Evolutionary conservation across 2,888 invertebrate species (phyloP), one percentile per base, ranked within the genome.

Genomic region (Drosophila borborema): DNA sequence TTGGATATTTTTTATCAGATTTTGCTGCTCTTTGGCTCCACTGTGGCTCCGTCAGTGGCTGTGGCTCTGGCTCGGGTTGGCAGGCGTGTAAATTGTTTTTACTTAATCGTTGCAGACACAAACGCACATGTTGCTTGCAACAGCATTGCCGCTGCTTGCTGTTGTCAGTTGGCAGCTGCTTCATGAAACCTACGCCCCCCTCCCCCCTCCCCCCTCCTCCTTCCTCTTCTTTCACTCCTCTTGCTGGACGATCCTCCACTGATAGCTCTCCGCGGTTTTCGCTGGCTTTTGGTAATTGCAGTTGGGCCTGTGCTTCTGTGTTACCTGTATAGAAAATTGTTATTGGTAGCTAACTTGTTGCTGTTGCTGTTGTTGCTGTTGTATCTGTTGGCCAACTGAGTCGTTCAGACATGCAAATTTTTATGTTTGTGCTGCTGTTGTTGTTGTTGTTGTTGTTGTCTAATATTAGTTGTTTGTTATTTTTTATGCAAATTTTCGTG

Each of bases 1-100:
- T 49, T 3, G 3, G 16, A 18, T 34, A 18, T 34, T 14, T 36
- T 36, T 20, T 6, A 0, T 18, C 8, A 14, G 3, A 0, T 36
- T 14, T 14, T 34, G 4, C 8, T 18, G 18, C 7, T 1, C 8
- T 20, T 20, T 4, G 3, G 18, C 18, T 36, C 45, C 48, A 49
- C 64, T 63, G 55, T 58, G 58, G 55, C 61, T 14, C 20, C 7
- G 14, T 45, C 20, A 45, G 45, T 60, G 67, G 64, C 73, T 65
- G 66, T 45, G 72, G 28, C 62, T 67, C 45, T 48, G 49, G 31
- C 64, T 70, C 51, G 51, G 85, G 80, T 74, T 76, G 89, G 90
- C 90, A 90, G 87, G 90, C 89, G 89, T 89, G 90, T 89, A 89
- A 89, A 90, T 90, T 87, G 90, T 90, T 89, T 90, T 89, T 87